These are phyloP conservation scores for Megaustenia siamemsis DNA, from an alignment of 2,888 invertebrate species.

Conservation along the genomic window DNA sequence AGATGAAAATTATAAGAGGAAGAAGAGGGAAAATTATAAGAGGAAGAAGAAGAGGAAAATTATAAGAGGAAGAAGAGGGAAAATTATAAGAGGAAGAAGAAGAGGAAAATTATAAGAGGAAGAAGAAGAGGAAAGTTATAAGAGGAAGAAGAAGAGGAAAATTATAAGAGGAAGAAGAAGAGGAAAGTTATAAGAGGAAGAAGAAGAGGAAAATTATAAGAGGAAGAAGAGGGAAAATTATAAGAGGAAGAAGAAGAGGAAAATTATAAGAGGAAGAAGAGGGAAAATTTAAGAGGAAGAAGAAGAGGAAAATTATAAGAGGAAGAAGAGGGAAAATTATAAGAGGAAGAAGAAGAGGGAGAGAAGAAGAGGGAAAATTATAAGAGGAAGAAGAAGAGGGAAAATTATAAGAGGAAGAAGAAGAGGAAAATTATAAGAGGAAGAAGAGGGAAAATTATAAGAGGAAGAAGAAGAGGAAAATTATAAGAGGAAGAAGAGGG, in stretches of 20 bases:
- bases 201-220: background rate
- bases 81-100: too few species aligned
- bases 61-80: background rate
- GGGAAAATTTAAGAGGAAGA: background rate
- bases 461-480: too few species aligned
- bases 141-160: conserved; percentile 5
- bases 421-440: background rate
- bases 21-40: too few species aligned
- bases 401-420: too few species aligned
- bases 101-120: background rate
- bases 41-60: background rate
- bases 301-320: too few species aligned
- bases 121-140: background rate
- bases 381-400: too few species aligned
- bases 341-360: too few species aligned
- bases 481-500: too few species aligned
- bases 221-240: too few species aligned
- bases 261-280: background rate
- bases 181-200: background rate
- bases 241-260: background rate
- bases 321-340: too few species aligned
- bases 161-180: background rate
- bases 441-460: background rate
- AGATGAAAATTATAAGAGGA: background rate
- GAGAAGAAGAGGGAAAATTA: too few species aligned